These are phyloP conservation scores for Petrolisthes cinctipes DNA, from an alignment of 2,888 invertebrate species.

Conservation along the genomic window DNA sequence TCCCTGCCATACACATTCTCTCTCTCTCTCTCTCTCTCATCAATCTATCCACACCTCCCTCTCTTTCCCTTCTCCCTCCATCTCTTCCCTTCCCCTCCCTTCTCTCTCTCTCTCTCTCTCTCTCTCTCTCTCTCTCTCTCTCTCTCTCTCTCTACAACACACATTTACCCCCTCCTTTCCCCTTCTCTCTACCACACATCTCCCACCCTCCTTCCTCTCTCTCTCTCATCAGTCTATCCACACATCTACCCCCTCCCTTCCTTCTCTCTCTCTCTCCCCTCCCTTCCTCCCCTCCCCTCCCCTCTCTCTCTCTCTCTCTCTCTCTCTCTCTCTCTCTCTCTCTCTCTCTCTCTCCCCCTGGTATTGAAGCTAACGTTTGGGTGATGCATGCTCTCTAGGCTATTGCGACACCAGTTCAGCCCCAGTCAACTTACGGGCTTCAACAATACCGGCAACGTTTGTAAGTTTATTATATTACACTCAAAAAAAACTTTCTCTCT, in stretches of 20 bases:
- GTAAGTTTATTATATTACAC: slow-evolving; percentile 68
- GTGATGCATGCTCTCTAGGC: slow-evolving; percentile 58
- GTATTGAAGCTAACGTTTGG: slow-evolving; percentile 43
- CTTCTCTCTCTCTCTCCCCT: background rate
- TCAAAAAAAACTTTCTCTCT: slow-evolving; percentile 18
- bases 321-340: background rate
- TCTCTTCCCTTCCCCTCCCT: background rate
- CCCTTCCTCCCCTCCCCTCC: background rate
- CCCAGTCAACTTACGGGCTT: slow-evolving; percentile 83
- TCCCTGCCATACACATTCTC: background rate
- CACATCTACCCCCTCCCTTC: background rate
- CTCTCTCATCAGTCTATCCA: background rate
- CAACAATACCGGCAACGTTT: slow-evolving; percentile 84
- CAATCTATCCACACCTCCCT: background rate
- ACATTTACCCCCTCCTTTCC: background rate
- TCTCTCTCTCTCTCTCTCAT: slow-evolving; percentile 3
- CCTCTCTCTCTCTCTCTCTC: background rate
- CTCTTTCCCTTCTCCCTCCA: background rate
- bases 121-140: background rate
- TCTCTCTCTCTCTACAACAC: background rate
- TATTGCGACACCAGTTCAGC: slow-evolving; percentile 71
- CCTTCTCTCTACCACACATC: background rate
- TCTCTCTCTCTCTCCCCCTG: slow-evolving; percentile 9
- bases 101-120: background rate
- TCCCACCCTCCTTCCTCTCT: background rate